Evolutionary conservation across 64 coral and sea anemone genomes (phyloP), one percentile per base, ranked within the genome.

Genomic region (Cladopsammia gracilis): DNA sequence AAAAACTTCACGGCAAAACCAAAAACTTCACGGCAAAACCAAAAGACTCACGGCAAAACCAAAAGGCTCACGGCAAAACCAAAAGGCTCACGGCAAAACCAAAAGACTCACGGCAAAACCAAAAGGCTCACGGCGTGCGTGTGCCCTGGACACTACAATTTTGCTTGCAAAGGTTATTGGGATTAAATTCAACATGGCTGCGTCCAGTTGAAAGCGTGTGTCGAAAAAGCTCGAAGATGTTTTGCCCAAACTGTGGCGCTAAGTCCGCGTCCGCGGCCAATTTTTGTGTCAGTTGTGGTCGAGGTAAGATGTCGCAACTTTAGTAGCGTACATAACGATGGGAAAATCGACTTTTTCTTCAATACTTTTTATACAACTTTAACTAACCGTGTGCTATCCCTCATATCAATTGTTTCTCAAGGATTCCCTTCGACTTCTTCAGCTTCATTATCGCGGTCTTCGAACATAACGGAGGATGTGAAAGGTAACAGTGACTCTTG

Each of bases 181-280:
- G 44, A 43, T 23, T 51, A 11, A 56, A 66, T 70, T 64, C 42
- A 70, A 66, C 56, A 70, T 71, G 62, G 45, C 49, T n/a, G 49
- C 20, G 42, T 48, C 34, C 15, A 68, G 58, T 65, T n/a, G n/a
- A n/a, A n/a, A n/a, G n/a, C n/a, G n/a, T n/a, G n/a, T n/a, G n/a
- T n/a, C n/a, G n/a, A n/a, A n/a, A n/a, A n/a, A n/a, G n/a, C n/a
- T 84, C 64, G 14, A 60, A 83, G 15, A 83, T 83, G 57, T 83
- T 83, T 83, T 83, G 79, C n/a, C 66, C 80, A 60, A 84, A 68
- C 25, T 84, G 80, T 84, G 80, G 80, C 18, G 64, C 58, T 62
- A 22, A 62, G 25, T 12, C 64, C 7, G 58, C 19, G 8, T 25
- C 42, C 64, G 51, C 13, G 26, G 80, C 58, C 47, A 84, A 84